Evolutionary conservation across 2,888 invertebrate genomes (phyloP).

Genomic region (Leptinotarsa tumamoca): DNA sequence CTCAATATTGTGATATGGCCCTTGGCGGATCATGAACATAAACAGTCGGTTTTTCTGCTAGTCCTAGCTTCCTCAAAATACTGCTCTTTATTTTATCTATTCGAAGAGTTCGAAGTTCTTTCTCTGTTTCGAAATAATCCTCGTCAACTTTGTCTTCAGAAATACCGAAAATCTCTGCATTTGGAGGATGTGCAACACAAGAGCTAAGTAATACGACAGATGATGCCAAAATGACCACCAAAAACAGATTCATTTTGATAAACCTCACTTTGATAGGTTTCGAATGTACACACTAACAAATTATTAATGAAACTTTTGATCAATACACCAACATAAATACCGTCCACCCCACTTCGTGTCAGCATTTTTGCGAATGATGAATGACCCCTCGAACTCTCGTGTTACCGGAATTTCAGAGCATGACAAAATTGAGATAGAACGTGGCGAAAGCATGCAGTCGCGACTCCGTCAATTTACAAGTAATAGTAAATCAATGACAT

Average conservation of each 20-base stretch:
- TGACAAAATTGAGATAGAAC: not conserved
- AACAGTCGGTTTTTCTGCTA: not conserved
- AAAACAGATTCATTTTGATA: not conserved
- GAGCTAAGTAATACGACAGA: not conserved
- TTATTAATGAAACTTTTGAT: not conserved
- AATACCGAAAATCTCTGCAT: not conserved
- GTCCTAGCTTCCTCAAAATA: constrained; percentile 4
- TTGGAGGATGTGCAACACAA: not conserved
- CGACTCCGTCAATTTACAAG: not conserved
- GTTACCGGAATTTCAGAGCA: not conserved
- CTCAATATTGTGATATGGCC: not conserved
- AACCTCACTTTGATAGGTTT: not conserved
- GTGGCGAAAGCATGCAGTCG: not conserved
- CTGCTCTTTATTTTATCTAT: not conserved
- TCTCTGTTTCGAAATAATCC: not conserved
- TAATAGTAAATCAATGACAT: not conserved
- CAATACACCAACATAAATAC: not conserved
- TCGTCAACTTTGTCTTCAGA: not conserved
- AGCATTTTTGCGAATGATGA: not conserved
- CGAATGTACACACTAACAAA: not conserved
- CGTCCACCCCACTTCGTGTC: not conserved
- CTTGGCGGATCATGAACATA: not conserved
- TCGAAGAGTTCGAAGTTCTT: not conserved
- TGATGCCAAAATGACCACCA: not conserved
- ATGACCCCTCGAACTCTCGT: not conserved